Conservation (phyloP, 2,888 invertebrate species). For the Cremastinae sp. region DNA sequence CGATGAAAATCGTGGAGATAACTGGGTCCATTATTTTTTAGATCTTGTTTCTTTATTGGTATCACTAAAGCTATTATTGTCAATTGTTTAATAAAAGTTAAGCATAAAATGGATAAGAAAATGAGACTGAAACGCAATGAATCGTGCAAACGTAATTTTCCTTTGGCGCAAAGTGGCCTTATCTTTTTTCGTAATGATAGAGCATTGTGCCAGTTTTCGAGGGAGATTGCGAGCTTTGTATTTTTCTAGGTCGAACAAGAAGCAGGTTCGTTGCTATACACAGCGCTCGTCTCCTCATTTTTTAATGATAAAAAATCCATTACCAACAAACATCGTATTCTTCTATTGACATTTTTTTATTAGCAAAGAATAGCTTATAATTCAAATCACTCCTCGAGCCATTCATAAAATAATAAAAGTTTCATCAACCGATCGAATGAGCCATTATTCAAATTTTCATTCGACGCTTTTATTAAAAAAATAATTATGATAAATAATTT, state of each 20-base stretch:
- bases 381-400: too few species aligned
- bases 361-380: too few species aligned
- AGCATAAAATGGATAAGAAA: not conserved
- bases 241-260: slow-evolving; percentile 52
- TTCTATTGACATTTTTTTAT: not conserved
- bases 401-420: too few species aligned
- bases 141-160: slow-evolving; percentile 37
- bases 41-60: too few species aligned
- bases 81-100: not conserved
- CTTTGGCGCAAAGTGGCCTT: not conserved
- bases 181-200: slow-evolving; percentile 20
- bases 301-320: slow-evolving; percentile 28
- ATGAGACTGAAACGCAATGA: slow-evolving; percentile 5
- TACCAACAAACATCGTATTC: slow-evolving; percentile 3
- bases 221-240: slow-evolving; percentile 46
- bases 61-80: too few species aligned
- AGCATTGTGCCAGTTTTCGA: slow-evolving; percentile 33
- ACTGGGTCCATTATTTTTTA: too few species aligned
- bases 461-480: too few species aligned
- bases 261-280: slow-evolving; percentile 13
- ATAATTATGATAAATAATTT: too few species aligned
- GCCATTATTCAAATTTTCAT: too few species aligned
- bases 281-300: not conserved
- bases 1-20: too few species aligned
- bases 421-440: too few species aligned